Conservation (phyloP, 2,888 invertebrate species). For the Bembecia ichneumoniformis region DNA sequence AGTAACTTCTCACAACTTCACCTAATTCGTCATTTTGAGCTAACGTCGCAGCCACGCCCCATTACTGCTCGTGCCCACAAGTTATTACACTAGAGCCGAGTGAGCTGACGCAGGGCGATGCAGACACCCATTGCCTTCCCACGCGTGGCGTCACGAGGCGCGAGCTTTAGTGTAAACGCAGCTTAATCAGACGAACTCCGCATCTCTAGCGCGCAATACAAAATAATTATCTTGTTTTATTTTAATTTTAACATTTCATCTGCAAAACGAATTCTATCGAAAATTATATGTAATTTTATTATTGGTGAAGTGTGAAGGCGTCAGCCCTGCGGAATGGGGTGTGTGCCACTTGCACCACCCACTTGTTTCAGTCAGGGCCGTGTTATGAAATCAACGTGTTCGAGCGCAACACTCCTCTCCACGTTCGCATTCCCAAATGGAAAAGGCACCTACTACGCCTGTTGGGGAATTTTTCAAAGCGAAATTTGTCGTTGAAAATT, state of each 20-base stretch:
- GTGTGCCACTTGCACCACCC: slow-evolving; percentile 63
- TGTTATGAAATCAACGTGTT: slow-evolving; percentile 73
- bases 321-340: slow-evolving; percentile 31
- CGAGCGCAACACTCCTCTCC: slow-evolving; percentile 60
- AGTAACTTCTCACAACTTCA: no score
- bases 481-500: slow-evolving; percentile 32
- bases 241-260: neutral
- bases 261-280: neutral
- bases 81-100: no score
- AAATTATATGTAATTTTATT: neutral
- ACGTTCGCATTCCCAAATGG: slow-evolving; percentile 53
- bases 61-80: no score
- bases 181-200: no score
- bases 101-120: no score
- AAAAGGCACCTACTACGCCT: slow-evolving; percentile 48
- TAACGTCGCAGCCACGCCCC: no score
- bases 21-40: no score
- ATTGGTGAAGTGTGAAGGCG: neutral
- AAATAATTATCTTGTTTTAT: neutral
- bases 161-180: no score
- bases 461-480: slow-evolving; percentile 58
- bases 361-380: slow-evolving; percentile 63
- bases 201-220: no score
- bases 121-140: no score
- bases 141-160: no score